Evolutionary conservation across 2,113 vertebrate genomes (phyloP).

Genomic region (Microtus oregoni): DNA sequence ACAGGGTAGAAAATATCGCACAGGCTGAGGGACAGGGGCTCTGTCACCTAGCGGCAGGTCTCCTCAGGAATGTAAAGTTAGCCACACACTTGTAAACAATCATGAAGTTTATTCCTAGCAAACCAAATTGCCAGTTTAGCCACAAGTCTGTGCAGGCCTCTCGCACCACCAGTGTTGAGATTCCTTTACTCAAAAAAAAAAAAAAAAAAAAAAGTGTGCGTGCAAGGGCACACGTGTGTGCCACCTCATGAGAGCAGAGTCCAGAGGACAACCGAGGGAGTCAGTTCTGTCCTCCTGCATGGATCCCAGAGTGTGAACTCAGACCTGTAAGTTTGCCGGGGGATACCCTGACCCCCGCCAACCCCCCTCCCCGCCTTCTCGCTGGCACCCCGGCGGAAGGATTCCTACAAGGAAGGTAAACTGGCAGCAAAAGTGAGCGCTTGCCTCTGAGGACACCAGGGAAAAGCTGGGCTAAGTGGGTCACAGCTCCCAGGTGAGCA

Average conservation of each 20-base stretch:
- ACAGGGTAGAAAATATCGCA: not conserved
- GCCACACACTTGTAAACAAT: not conserved
- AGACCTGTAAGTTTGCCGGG: not conserved
- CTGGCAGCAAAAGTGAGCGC: not conserved
- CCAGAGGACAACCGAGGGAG: not conserved
- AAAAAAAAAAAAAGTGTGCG: not conserved
- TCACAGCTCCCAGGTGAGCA: not conserved
- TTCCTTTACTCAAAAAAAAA: not conserved
- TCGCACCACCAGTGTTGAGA: not conserved
- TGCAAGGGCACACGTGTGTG: too few species aligned
- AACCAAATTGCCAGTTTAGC: not conserved
- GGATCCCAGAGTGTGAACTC: not conserved
- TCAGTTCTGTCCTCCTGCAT: not conserved
- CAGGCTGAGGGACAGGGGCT: not conserved
- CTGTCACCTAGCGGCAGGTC: not conserved
- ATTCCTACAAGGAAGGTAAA: rapidly evolving
- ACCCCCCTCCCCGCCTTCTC: not conserved
- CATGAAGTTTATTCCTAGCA: not conserved
- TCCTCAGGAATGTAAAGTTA: not conserved
- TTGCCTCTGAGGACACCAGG: not conserved
- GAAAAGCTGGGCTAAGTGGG: slow-evolving; percentile 38
- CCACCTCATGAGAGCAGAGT: not conserved
- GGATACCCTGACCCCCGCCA: not conserved
- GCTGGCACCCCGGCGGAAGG: not conserved
- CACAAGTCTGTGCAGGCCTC: not conserved